A percentile compares a stretch with the other conserved stretches of the same genome.
Conservation (phyloP, 2,888 invertebrate genomes). For the Gerris lacustris region DNA sequence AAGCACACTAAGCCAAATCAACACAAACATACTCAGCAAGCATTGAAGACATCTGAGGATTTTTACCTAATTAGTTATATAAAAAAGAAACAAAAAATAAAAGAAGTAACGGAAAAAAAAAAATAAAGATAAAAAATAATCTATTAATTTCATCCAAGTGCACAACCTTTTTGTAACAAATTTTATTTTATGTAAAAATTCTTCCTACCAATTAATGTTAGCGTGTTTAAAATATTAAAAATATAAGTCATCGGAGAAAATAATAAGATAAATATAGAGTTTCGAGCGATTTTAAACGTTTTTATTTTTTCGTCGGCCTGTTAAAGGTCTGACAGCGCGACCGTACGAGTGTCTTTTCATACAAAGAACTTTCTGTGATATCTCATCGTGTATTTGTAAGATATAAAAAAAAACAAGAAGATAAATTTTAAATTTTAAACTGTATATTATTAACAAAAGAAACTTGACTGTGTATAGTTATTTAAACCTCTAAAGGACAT, state of each 20-base stretch:
- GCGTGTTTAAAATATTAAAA: neutral
- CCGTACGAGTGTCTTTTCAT: conserved; percentile 9
- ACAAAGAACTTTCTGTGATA: conserved; percentile 12
- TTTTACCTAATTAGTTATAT: conserved; percentile 36
- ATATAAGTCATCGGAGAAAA: neutral
- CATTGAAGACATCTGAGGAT: conserved; percentile 83
- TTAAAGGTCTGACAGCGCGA: neutral
- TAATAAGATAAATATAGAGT: neutral
- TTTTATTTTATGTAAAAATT: neutral
- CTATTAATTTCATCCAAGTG: conserved; percentile 1
- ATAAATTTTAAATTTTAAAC: neutral
- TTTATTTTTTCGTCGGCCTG: neutral
- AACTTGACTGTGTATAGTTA: conserved; percentile 9
- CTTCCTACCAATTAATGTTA: conserved; percentile 5
- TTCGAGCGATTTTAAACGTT: neutral
- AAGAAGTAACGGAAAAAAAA: neutral
- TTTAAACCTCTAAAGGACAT: neutral
- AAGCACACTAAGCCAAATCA: conserved; percentile 29
- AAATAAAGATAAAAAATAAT: neutral
- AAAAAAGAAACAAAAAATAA: neutral
- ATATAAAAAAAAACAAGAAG: conserved; percentile 2
- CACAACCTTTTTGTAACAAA: conserved; percentile 7
- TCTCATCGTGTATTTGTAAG: conserved; percentile 10
- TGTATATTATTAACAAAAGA: conserved; percentile 8
- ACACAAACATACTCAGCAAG: conserved; percentile 61